Evolutionary conservation across 2,797 vertebrate genomes (phyloP), one percentile per base, ranked within the genome.

Genomic region (Falco concolor): DNA sequence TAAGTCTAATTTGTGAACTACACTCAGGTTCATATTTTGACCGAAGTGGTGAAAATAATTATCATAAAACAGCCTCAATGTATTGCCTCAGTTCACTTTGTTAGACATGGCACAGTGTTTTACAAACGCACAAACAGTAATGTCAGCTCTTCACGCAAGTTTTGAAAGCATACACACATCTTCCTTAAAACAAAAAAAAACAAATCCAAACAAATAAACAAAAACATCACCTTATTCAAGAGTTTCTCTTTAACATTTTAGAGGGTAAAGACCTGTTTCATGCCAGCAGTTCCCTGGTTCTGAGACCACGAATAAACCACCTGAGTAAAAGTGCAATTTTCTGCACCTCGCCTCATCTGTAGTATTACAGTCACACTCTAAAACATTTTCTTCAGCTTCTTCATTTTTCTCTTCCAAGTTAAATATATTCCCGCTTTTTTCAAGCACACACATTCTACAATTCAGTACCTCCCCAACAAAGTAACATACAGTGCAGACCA

Each of bases 131-230:
- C 40, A 54, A 50, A 72, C 9, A 79, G 38, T 67, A 92, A 69
- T 8, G 1, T 28, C n/a, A 32, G 21, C 47, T 74, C 49, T 42
- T 63, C 12, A 54, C 15, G 6, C 7, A 78, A 57, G 44, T 63
- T 70, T 63, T 57, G 20, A 65, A 84, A 84, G 5, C 5, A 10
- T 5, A 36, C 5, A 56, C 5, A 49, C 2, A 2, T 36, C 34
- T 30, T 49, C 17, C 47, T 73, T 65, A 44, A 56, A 59, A 53
- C 8, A 60, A 36, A 52, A 5, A 60, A 65, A 70, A 13, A 24
- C 28, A 2, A 4, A 60, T 28, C 38, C 1, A 20, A 50, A 47
- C 2, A 2, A 13, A 47, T 12, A 18, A 17, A 53, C 8, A 5
- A 53, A 36, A 30, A 13, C 42, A 16, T 6, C 6, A 17, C 5